Evolutionary conservation across 2,888 invertebrate species (phyloP).

Genomic region (Galerucella calmariensis): DNA sequence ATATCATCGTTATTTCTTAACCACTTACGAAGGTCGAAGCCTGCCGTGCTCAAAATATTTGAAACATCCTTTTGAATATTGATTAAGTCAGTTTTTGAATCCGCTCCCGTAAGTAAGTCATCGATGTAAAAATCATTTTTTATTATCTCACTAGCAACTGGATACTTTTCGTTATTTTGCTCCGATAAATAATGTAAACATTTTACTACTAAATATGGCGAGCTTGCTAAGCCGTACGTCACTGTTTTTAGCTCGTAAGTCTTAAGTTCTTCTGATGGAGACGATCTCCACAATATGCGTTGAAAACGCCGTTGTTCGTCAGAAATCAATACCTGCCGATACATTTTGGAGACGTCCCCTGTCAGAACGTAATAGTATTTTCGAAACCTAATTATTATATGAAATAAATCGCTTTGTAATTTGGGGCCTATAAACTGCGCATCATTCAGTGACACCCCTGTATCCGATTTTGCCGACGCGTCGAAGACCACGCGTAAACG

Average conservation of each 20-base stretch:
- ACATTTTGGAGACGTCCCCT: constrained; percentile 24
- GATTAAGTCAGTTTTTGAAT: constrained; percentile 13
- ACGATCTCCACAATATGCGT: constrained; percentile 33
- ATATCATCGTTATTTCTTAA: constrained; percentile 8
- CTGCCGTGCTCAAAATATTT: constrained; percentile 11
- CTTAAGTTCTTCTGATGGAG: constrained; percentile 22
- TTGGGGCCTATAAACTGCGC: constrained; percentile 32
- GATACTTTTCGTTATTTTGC: constrained; percentile 13
- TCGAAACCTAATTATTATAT: constrained; percentile 23
- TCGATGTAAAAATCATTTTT: constrained; percentile 33
- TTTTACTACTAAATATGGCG: constrained; percentile 31
- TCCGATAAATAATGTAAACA: constrained; percentile 21
- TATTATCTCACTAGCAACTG: constrained; percentile 19
- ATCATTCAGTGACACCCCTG: constrained; percentile 38
- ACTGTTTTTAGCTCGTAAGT: constrained; percentile 31
- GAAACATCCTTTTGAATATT: constrained; percentile 8
- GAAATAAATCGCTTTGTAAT: constrained; percentile 35
- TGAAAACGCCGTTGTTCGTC: constrained; percentile 7
- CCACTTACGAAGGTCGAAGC: constrained; percentile 34
- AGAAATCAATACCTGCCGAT: constrained; percentile 11
- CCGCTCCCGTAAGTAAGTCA: constrained; percentile 25
- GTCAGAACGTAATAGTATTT: constrained; percentile 20
- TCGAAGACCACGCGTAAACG: constrained; percentile 43
- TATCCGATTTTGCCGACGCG: constrained; percentile 32
- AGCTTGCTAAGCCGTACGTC: constrained; percentile 30